Evolutionary conservation across 2,797 vertebrate species (phyloP), one percentile per base, ranked within the genome.

Genomic region (Microchirus variegatus): DNA sequence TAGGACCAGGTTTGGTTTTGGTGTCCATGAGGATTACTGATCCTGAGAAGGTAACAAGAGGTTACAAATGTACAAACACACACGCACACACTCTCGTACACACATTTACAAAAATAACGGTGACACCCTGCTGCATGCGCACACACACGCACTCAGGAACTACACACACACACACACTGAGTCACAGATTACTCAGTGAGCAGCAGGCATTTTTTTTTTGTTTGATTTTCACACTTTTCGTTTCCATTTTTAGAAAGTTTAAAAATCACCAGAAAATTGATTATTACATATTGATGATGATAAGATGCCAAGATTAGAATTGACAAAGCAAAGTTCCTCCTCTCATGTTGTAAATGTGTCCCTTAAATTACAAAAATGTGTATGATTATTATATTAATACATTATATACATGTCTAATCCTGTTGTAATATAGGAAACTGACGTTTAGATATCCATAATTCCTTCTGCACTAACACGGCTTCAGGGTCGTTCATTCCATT

Each of bases 81-180:
- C 31, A 31, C 31, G 8, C 31, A 31, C 31, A 31, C 31, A 31
- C 31, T 6, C 31, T 31, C 7, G 31, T 6, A 31, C 7, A 31
- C 31, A 31, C 31, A 31, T 31, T 31, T 31, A 31, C 31, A 40
- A 53, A 52, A 38, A 66, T 59, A 53, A 46, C 43, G 63, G 66
- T 35, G 63, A 74, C 77, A 65, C 78, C 80, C 49, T 11, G 44
- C 31, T 13, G 31, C 58, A 56, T 53, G 55, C 52, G 50, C 75
- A 72, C 46, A 66, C 59, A 13, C 31, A 41, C 45, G 50, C 41
- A 40, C 55, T 46, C 16, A 35, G 11, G 13, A 1, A 4, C 9
- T 66, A 50, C 58, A 51, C 22, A 35, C 52, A 52, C 63, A 86
- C 80, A 82, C 77, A 82, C 78, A 76, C 36, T 66, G 70, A 87